Base-by-base conservation (phyloP, 2,888 invertebrate genomes). In the Xylota sylvarum region DNA sequence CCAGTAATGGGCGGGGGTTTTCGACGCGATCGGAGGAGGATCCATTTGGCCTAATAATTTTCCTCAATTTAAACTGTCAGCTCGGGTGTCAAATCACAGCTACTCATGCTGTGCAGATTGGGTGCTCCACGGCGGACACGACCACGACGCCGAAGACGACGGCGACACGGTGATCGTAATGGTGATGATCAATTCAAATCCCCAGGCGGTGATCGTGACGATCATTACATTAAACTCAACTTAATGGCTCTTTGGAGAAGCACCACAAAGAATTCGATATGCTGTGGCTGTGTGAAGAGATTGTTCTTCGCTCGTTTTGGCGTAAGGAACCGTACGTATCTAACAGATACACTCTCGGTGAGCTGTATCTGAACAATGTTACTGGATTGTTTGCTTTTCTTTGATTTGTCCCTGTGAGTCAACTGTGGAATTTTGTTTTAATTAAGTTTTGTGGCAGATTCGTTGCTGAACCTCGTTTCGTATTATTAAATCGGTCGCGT, bases 51-150 rank as follows among this genome's bases (percentile, higher is more conserved):
- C 90, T 91, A 91, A 91, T 91, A 91, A 91, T 91, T 91, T 91
- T 90, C 90, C 88, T 90, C 91, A 91, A 91, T 91, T 90, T 89
- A 88, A 90, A 90, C 91, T 92, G 92, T 91, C 92, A 91, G 90
- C 89, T 90, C 89, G 91, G 92, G 92, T 92, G 92, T 92, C 92
- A 92, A 91, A 92, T 92, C 92, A 90, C 92, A 92, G 92, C 92
- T 92, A 92, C 92, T 91, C 92, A 92, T 91, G 92, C 92, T 92
- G 92, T 90, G 92, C 83, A 77, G 87, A 88, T 88, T 88, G 85
- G 74, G 78, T 73, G 85, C 60, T 72, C 50, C 79, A 48, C 62
- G 19, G 56, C 19, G 67, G 50, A 60, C 52, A 56, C 72, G 58
- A 64, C 58, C 73, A 74, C 60, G 76, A 70, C 55, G 72, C 30